A percentile compares a stretch with the other conserved stretches of the same genome.
Evolutionary conservation across 2,888 invertebrate species (phyloP).

Genomic region (Taphrorychus bicolor): DNA sequence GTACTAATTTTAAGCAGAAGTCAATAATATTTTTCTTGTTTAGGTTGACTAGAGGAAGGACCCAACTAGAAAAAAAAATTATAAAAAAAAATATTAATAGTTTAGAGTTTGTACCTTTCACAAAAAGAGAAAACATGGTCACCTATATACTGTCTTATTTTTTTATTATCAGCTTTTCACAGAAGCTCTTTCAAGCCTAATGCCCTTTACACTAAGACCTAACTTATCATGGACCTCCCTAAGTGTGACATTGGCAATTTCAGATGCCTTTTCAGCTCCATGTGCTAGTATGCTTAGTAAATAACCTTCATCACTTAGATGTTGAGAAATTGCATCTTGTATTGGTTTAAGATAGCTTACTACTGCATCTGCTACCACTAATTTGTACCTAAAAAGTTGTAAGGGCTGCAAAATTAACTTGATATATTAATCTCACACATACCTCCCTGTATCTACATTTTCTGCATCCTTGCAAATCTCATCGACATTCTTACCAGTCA

Average conservation of each 20-base stretch:
- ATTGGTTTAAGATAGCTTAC: constrained; percentile 76
- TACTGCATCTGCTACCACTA: constrained; percentile 74
- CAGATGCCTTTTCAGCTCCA: constrained; percentile 65
- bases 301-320: constrained; percentile 68
- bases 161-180: constrained; percentile 10
- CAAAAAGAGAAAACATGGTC: too few species aligned
- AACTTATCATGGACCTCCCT: constrained; percentile 65
- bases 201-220: constrained; percentile 54
- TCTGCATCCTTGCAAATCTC: constrained; percentile 72
- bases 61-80: too few species aligned
- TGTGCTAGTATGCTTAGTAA: constrained; percentile 65
- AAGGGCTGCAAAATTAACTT: neutral
- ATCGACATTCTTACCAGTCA: constrained; percentile 70
- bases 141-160: neutral
- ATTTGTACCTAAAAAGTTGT: constrained; percentile 73
- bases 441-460: constrained; percentile 76
- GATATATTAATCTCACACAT: constrained; percentile 43
- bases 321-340: constrained; percentile 64
- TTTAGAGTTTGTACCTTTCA: too few species aligned
- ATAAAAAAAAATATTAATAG: too few species aligned
- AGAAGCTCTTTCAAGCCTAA: neutral
- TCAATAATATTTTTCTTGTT: too few species aligned
- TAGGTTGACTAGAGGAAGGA: too few species aligned
- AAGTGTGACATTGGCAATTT: constrained; percentile 65
- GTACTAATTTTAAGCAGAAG: too few species aligned